Base-by-base conservation (phyloP, 1,140 invertebrate genomes). In the Lethocerus indicus region DNA sequence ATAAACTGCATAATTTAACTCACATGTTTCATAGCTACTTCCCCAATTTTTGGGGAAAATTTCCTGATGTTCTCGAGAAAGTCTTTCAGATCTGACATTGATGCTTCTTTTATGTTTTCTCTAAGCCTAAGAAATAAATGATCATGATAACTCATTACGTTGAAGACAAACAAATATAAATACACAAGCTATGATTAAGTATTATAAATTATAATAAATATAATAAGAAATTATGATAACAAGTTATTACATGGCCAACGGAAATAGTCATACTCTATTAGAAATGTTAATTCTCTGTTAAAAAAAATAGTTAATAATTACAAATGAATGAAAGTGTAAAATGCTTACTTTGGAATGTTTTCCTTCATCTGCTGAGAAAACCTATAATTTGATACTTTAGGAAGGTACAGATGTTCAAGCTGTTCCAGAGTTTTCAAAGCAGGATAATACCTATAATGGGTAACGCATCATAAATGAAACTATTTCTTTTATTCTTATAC, bases 371-470 rank as follows among this genome's bases (percentile, higher is more conserved):
- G 83, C 20, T 83, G 79, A n/a, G 91, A 90, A 75, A 98, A 98
- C 58, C 89, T 76, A 63, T 96, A 97, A 52, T 88, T 87, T 21
- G 86, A 82, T 3, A 98, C 82, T 51, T 87, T 80, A 3, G 88
- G 87, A 18, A 98, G 68, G 66, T 96, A 81, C 36, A 88, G 79
- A 63, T 93, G 83, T 64, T 99, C 95, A 18, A 98, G 64, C 53
- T 96, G 91, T 63, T 98, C 94, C 5, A 99, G 63, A 0, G 94
- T 95, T 64, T 98, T 98, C 29, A 99, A 62, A 1, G 96, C 95
- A 53, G 92, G 93, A 69, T 98, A 98, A 64, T 97, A 94, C 58
- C 81, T 78, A 54, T 4, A 62, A 60, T n/a, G n/a, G n/a, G n/a
- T n/a, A n/a, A n/a, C n/a, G n/a, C n/a, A n/a, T n/a, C n/a, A n/a